Evolutionary conservation across 2,888 invertebrate genomes (phyloP), one percentile per base, ranked within the genome.

Genomic region (Ophonus ardosiacus): DNA sequence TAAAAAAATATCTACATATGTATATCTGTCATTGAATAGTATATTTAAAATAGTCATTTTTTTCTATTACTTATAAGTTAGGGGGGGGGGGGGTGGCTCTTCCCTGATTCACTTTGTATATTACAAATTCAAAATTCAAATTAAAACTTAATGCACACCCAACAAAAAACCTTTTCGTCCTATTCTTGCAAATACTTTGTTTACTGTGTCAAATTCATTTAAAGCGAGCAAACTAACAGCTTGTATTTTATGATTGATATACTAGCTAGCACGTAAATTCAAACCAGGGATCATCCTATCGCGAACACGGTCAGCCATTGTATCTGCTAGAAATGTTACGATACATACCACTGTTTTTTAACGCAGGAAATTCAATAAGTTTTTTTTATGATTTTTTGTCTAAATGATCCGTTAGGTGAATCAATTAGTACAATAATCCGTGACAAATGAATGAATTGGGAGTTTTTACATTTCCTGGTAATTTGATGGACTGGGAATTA

Each of bases 401-500:
- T 24, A 38, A 68, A 68, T 68, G 38, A 13, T 31, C 68, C 31
- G 38, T 68, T 68, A 68, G 31, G 13, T 68, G 24, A n/a, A 68
- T 68, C 38, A 68, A 38, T 68, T 21, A 63, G 24, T 10, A 65
- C 31, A 31, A 65, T 65, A 51, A 51, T 7, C 10, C 13, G 43
- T 51, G 43, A 51, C 43, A 51, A 51, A 51, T 51, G 43, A 51
- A 51, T 51, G 43, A 51, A 51, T 51, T 51, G 43, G 13, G 13
- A 10, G 43, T 51, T 51, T 51, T 51, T 51, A 51, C 6, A 51
- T 51, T 51, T 51, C 43, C 43, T 51, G 43, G 43, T 10, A 51
- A 51, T 51, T 13, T 51, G 13, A 51, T 10, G 8, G 3, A 51
- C 5, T 51, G 43, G 43, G 43, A 51, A 51, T 13, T 51, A 51